Conservation (phyloP, 2,113 vertebrate species). For the Chamaea fasciata region DNA sequence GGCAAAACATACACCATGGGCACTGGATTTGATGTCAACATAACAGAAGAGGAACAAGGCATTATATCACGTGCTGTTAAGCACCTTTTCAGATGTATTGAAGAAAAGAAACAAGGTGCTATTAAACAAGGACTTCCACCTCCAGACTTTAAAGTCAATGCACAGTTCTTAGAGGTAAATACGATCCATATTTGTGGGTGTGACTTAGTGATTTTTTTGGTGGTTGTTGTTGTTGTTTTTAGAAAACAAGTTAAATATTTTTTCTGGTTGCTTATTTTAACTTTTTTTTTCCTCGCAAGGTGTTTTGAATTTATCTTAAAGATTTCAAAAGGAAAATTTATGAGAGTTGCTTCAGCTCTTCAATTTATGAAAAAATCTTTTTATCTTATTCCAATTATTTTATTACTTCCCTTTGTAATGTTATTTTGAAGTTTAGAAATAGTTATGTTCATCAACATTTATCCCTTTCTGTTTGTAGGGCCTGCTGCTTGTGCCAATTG, state of each 20-base stretch:
- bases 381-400: background rate
- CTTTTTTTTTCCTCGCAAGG: background rate
- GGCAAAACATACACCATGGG: constrained; percentile 99
- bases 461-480: background rate
- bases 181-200: background rate
- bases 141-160: constrained; percentile 98
- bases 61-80: constrained; percentile 93
- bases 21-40: constrained; percentile 93
- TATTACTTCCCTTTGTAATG: background rate
- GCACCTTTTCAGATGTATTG: constrained; percentile 92
- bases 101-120: constrained; percentile 83
- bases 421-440: background rate
- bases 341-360: background rate
- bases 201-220: background rate
- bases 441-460: background rate
- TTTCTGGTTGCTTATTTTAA: background rate
- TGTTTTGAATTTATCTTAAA: background rate
- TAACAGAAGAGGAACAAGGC: constrained; percentile 89
- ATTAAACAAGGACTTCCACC: constrained; percentile 85
- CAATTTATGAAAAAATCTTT: background rate
- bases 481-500: background rate
- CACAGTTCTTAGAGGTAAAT: constrained; percentile 93
- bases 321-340: background rate
- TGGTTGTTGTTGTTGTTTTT: background rate
- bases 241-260: background rate